Percentiles rank a stretch among this genome's conserved stretches.
Evolutionary conservation across 2,888 invertebrate genomes (phyloP).

Genomic region (Microctonus aethiopoides): DNA sequence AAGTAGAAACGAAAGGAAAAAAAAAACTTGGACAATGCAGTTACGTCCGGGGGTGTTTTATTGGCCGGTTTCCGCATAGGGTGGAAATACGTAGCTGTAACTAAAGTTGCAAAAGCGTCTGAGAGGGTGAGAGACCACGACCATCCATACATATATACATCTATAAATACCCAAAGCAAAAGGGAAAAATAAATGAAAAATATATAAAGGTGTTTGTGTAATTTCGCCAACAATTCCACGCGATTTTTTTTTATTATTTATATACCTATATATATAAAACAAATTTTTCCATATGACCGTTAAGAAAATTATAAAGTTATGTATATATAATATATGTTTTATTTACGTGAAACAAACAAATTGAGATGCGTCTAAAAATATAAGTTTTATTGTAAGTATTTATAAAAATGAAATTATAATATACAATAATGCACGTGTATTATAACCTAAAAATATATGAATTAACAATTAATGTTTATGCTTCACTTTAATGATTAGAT

Average conservation of each 20-base stretch:
- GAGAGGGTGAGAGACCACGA: conserved; percentile 9
- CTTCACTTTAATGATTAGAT: no score
- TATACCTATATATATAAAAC: no score
- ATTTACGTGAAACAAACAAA: no score
- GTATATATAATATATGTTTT: no score
- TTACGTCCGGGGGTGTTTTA: conserved; percentile 59
- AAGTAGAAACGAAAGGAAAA: conserved; percentile 37
- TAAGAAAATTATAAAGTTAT: conserved; percentile 25
- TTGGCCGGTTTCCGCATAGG: conserved; percentile 66
- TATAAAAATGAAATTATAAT: no score
- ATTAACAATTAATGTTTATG: no score
- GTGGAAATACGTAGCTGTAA: conserved; percentile 51
- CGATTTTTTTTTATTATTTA: no score
- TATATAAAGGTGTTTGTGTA: conserved; percentile 30
- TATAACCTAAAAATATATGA: no score
- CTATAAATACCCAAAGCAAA: no score
- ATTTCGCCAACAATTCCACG: conserved; percentile 27
- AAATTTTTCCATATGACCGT: background rate
- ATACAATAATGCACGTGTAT: no score
- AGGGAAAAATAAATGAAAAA: background rate
- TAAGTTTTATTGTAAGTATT: no score
- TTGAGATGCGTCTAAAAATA: no score
- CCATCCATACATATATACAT: background rate
- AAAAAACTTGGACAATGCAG: conserved; percentile 61
- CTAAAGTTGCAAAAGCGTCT: conserved; percentile 18